Percentiles rank a stretch among this genome's conserved stretches.
These are phyloP conservation scores for Apogon talboti DNA, from an alignment of 2,797 vertebrate species.

Conservation along the genomic window DNA sequence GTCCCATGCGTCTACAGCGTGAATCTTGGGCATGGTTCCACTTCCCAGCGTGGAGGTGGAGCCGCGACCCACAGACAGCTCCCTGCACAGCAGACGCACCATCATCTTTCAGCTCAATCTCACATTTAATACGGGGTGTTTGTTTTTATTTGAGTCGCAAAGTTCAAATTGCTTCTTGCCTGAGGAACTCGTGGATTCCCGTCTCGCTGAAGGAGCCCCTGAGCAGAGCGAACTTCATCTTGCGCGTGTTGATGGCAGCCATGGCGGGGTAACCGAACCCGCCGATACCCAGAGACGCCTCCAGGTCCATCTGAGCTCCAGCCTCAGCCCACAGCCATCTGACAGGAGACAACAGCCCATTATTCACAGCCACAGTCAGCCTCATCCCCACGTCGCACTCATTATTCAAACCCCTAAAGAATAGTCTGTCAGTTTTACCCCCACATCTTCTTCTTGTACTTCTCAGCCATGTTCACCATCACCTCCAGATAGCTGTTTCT, in stretches of 20 bases:
- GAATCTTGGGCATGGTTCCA: conserved; percentile 89
- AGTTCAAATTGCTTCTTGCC: conserved; percentile 76
- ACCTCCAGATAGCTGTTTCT: conserved; percentile 94
- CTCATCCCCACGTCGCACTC: neutral
- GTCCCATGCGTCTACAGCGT: conserved; percentile 90
- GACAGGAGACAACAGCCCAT: neutral
- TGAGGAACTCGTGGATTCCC: conserved; percentile 97
- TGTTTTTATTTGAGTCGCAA: no score
- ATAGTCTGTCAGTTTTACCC: conserved; percentile 82
- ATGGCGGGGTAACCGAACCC: conserved; percentile 97
- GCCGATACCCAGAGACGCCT: conserved; percentile 91
- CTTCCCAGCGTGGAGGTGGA: conserved; percentile 92
- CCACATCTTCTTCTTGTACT: conserved; percentile 99
- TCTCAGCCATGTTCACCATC: conserved; percentile 93
- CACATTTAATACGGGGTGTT: no score
- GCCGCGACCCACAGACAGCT: conserved; percentile 93
- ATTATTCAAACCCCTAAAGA: accelerated
- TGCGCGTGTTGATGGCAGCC: conserved; percentile 94
- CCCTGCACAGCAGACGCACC: conserved; percentile 78
- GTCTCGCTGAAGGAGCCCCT: conserved; percentile 97
- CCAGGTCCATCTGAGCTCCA: conserved; percentile 91
- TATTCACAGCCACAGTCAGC: neutral
- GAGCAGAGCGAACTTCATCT: conserved; percentile 96
- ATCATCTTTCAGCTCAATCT: neutral
- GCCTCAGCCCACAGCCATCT: conserved; percentile 98